A percentile compares a stretch with the other conserved stretches of the same genome.
phyloP scores from a whole-genome alignment of 2,113 vertebrate species.

The Cololabis saira region DNA sequence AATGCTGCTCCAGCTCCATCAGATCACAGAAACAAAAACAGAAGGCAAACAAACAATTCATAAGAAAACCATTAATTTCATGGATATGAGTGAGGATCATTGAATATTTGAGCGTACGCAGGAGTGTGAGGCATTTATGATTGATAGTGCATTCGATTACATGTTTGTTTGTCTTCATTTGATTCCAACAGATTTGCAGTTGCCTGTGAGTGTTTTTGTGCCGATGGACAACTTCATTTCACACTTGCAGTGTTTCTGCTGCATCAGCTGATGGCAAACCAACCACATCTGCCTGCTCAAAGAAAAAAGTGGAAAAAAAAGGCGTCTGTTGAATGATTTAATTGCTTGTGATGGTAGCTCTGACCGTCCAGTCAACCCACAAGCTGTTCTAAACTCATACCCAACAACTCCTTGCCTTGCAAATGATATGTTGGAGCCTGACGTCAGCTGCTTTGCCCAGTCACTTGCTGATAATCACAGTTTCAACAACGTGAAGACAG shows the following conservation, averaged over 20 bases:
- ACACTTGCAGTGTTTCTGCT: background rate
- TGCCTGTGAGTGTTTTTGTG: background rate
- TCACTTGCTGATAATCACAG: background rate
- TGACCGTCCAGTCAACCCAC: constrained; percentile 22
- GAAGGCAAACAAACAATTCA: background rate
- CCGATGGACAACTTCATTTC: constrained; percentile 6
- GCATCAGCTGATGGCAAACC: background rate
- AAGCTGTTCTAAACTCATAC: constrained; percentile 25
- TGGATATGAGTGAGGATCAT: no score
- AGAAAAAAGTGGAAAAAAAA: constrained; percentile 1
- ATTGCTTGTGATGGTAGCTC: constrained; percentile 18
- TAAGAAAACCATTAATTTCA: no score
- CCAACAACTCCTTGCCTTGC: background rate
- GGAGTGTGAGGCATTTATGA: background rate
- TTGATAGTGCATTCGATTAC: background rate
- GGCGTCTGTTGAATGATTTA: constrained; percentile 2
- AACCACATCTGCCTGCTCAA: constrained; percentile 18
- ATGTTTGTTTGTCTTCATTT: constrained; percentile 2
- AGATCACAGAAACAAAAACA: background rate
- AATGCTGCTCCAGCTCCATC: background rate
- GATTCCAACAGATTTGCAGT: background rate
- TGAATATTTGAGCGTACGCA: background rate
- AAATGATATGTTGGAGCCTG: constrained; percentile 1
- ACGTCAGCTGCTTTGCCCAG: background rate
- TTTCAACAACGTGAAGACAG: background rate